Base-by-base conservation (phyloP, 1,140 invertebrate genomes). In the Pomacea maculata region DNA sequence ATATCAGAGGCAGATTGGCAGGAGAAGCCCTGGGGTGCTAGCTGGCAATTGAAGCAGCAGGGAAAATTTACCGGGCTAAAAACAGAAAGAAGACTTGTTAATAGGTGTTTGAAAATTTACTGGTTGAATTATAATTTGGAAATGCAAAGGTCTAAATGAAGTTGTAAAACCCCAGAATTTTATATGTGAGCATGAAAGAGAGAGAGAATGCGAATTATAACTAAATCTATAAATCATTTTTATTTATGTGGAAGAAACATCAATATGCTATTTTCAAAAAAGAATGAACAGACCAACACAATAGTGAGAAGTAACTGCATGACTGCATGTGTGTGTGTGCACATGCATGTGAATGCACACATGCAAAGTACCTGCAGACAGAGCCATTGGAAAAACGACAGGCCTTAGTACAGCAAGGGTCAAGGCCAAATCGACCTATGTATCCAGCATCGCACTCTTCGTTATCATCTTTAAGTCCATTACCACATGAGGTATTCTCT, bases 61-160 rank as follows among this genome's bases (percentile, higher is more conserved):
- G 96, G 96, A 1, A 97, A 97, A 90, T 99, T 98, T 89, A 97
- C 97, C 90, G 98, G 97, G 90, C 96, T 96, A 88, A 79, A 94
- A 92, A 81, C 76, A 84, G 82, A 84, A 64, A 84, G 80, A 6
- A 45, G 34, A 45, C 34, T 45, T 45, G 6, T 45, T 45, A 45
- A 2, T 45, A 45, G 6, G 34, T 45, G 34, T 6, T 45, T 45
- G 34, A 45, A 45, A 45, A 45, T 2, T 45, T 2, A 45, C 34
- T 4, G 6, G 34, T 45, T 45, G 34, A 45, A 45, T 45, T 2
- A 45, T 45, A 45, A 80, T 70, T 70, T 61, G 34, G 63, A 34
- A 45, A 45, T 45, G 14, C 34, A 29, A n/a, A 45, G 34, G 34
- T 45, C 34, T 45, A 45, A 45, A 45, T 45, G 34, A 0, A 45